Conservation (phyloP, 1,140 invertebrate species). For the Calliopsis andreniformis region DNA sequence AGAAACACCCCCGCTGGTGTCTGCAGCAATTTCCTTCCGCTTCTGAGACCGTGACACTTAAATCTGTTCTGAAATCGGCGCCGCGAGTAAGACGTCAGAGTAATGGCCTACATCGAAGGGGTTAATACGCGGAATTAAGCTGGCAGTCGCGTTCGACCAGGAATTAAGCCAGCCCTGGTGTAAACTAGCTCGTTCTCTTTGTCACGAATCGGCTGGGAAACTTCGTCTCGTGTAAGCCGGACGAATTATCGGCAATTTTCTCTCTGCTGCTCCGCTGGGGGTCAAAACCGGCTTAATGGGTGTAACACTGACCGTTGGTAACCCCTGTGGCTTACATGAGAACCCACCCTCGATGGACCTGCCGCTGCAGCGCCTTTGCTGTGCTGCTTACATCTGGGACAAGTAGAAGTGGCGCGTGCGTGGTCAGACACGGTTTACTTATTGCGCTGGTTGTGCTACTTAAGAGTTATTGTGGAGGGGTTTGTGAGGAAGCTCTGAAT, state of each 20-base stretch:
- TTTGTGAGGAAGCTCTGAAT: too few species aligned
- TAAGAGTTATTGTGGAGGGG: neutral
- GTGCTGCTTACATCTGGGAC: neutral
- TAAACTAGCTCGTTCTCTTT: slow-evolving; percentile 32
- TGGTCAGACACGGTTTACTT: neutral
- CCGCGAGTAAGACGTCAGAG: slow-evolving; percentile 2
- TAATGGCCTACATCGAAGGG: slow-evolving; percentile 20
- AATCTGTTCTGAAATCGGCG: neutral
- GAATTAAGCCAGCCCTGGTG: slow-evolving; percentile 33
- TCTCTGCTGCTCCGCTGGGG: neutral
- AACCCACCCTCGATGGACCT: neutral
- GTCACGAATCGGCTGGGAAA: slow-evolving; percentile 34
- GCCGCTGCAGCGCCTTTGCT: neutral
- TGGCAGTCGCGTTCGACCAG: slow-evolving; percentile 22
- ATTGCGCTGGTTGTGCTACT: too few species aligned
- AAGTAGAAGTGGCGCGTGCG: slow-evolving; percentile 3
- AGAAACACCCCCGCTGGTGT: too few species aligned
- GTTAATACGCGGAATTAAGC: slow-evolving; percentile 35
- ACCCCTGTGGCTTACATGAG: slow-evolving; percentile 4
- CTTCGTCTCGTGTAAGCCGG: slow-evolving; percentile 26
- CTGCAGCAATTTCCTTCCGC: too few species aligned
- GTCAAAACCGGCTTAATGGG: slow-evolving; percentile 26
- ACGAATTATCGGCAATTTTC: slow-evolving; percentile 49
- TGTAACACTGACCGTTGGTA: slow-evolving; percentile 30
- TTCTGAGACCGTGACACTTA: too few species aligned